These are phyloP conservation scores for Dipodomys merriami DNA, from an alignment of 2,113 vertebrate species.

Conservation along the genomic window DNA sequence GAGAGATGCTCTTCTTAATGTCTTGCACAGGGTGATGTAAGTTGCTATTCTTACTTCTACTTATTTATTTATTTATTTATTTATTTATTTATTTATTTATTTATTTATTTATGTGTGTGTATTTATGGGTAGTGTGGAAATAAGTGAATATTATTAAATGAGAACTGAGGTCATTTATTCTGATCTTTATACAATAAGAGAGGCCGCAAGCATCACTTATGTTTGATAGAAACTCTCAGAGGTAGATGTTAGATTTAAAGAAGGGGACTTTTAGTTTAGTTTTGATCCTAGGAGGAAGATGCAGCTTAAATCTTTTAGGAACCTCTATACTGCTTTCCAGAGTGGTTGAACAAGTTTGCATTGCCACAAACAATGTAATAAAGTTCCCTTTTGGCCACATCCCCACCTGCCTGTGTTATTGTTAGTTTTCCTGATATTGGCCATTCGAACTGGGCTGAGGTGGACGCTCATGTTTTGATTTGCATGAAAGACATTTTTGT, in stretches of 20 bases:
- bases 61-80: background rate
- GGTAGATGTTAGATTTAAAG: background rate
- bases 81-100: background rate
- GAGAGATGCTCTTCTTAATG: background rate
- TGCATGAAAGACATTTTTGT: too few species aligned
- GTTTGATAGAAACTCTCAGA: constrained; percentile 21
- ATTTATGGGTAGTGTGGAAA: constrained; percentile 8
- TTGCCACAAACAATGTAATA: too few species aligned
- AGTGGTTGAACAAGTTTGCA: too few species aligned
- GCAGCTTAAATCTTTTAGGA: background rate
- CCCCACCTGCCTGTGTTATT: too few species aligned
- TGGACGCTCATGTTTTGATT: too few species aligned
- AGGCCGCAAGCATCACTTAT: background rate
- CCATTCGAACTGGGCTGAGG: too few species aligned
- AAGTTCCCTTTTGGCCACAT: too few species aligned
- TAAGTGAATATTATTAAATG: constrained; percentile 25
- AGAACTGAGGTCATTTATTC: constrained; percentile 18
- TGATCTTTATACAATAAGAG: background rate
- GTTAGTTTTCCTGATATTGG: too few species aligned
- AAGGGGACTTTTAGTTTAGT: background rate
- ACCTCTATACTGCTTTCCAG: too few species aligned
- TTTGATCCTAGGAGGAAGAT: background rate
- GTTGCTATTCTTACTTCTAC: background rate
- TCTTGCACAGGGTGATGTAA: background rate
- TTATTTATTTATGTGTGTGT: background rate